phyloP scores from a whole-genome alignment of 2,797 vertebrate species.

The Urosaurus nigricauda region DNA sequence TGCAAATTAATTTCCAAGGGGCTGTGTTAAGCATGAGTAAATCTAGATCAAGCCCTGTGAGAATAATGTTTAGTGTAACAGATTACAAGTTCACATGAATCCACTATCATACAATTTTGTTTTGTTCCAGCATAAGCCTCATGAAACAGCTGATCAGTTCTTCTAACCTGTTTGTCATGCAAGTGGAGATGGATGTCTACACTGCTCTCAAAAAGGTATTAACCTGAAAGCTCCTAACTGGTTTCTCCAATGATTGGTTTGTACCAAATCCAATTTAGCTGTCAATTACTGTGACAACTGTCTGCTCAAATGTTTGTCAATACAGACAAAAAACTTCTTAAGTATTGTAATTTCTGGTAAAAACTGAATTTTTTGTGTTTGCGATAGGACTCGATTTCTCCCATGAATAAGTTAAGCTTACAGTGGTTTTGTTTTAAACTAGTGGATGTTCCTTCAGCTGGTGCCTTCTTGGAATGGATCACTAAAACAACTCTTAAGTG shows the following conservation, averaged over 20 bases:
- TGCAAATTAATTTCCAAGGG: neutral
- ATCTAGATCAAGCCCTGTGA: neutral
- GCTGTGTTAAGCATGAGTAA: neutral
- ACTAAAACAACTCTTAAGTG: conserved; percentile 91
- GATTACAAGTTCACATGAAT: neutral
- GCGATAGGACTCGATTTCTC: neutral
- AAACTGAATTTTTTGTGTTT: neutral
- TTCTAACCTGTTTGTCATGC: conserved; percentile 97
- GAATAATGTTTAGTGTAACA: neutral
- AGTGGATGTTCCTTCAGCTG: conserved; percentile 99
- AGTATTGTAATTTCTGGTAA: neutral
- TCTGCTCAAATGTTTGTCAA: neutral
- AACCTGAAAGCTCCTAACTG: no score
- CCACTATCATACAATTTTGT: neutral
- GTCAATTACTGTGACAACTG: neutral
- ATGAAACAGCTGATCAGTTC: conserved; percentile 95
- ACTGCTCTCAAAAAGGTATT: conserved; percentile 96
- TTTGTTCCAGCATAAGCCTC: conserved; percentile 85
- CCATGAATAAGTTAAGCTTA: neutral
- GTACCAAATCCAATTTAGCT: no score
- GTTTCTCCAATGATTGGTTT: neutral
- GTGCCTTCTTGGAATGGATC: conserved; percentile 94
- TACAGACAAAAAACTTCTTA: neutral
- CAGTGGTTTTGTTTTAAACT: conserved; percentile 29
- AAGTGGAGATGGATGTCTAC: conserved; percentile 99